phyloP scores from a whole-genome alignment of 2,797 vertebrate species.

The Rhynchonycteris naso region DNA sequence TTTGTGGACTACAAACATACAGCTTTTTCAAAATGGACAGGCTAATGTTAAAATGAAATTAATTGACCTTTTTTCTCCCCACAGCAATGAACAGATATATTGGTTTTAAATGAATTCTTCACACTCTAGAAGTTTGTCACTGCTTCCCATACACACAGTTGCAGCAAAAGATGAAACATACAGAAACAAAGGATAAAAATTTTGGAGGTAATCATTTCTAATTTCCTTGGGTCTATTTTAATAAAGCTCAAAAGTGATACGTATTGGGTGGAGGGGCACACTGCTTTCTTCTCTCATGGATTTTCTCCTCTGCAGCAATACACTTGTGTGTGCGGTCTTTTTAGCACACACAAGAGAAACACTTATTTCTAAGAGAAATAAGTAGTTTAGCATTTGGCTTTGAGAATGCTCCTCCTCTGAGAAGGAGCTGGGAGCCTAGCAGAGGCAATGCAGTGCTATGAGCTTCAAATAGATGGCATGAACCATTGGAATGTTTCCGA shows the following conservation, averaged over 20 bases:
- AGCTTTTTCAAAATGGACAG: slow-evolving; percentile 43
- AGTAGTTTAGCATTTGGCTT: slow-evolving; percentile 38
- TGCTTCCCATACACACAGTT: slow-evolving; percentile 2
- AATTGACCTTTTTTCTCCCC: slow-evolving; percentile 24
- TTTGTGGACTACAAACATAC: not conserved
- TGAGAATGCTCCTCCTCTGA: slow-evolving; percentile 25
- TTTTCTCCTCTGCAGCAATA: not conserved
- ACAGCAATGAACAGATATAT: not conserved
- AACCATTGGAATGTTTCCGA: slow-evolving; percentile 3
- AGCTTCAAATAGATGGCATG: slow-evolving; percentile 17
- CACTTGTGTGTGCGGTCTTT: not conserved
- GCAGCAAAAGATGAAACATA: slow-evolving; percentile 44
- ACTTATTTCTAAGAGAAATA: slow-evolving; percentile 29
- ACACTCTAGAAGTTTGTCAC: slow-evolving; percentile 29
- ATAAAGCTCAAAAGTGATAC: not conserved
- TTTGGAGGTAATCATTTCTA: not conserved
- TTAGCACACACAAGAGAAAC: too few species aligned
- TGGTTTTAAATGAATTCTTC: slow-evolving; percentile 71
- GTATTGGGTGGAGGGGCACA: not conserved
- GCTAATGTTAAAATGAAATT: slow-evolving; percentile 31
- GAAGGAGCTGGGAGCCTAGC: not conserved
- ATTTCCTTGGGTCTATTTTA: not conserved
- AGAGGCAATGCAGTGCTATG: slow-evolving; percentile 7
- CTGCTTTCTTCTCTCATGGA: not conserved
- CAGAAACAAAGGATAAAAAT: not conserved